A percentile compares a stretch with the other conserved stretches of the same genome.
These are phyloP conservation scores for Campoletis raptor DNA, from an alignment of 2,888 invertebrate genomes.

Conservation along the genomic window DNA sequence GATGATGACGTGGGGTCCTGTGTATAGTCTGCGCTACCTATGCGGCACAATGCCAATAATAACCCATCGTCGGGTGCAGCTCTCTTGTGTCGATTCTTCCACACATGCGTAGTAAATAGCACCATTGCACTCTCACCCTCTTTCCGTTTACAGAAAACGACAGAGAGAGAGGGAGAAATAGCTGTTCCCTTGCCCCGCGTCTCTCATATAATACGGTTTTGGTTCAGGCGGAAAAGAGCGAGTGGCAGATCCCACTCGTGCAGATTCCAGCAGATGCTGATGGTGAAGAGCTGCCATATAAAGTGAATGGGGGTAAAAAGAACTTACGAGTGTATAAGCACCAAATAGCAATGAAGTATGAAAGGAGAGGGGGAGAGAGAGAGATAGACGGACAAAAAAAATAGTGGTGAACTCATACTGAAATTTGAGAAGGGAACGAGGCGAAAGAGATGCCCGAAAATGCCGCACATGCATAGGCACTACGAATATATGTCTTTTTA, in stretches of 20 bases:
- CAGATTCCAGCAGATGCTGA: slow-evolving; percentile 84
- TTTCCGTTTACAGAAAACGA: slow-evolving; percentile 58
- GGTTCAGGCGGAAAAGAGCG: slow-evolving; percentile 54
- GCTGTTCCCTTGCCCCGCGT: slow-evolving; percentile 9
- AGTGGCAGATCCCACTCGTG: slow-evolving; percentile 70
- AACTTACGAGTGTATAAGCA: slow-evolving; percentile 54
- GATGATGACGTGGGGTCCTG: slow-evolving; percentile 50
- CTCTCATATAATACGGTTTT: slow-evolving; percentile 54
- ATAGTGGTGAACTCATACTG: slow-evolving; percentile 15
- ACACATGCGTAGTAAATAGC: slow-evolving; percentile 16
- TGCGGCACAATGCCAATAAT: slow-evolving; percentile 82
- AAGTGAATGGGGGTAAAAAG: slow-evolving; percentile 22
- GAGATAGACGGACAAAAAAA: slow-evolving; percentile 27
- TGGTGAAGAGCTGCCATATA: slow-evolving; percentile 47
- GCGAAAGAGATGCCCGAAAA: slow-evolving; percentile 31
- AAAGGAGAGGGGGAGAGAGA: slow-evolving; percentile 18
- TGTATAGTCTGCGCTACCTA: slow-evolving; percentile 52
- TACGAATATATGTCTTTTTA: slow-evolving; percentile 12
- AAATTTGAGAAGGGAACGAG: slow-evolving; percentile 36
- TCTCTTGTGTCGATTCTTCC: slow-evolving; percentile 37
- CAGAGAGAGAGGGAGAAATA: background rate
- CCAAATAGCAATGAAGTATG: slow-evolving; percentile 30
- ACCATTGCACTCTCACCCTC: slow-evolving; percentile 60
- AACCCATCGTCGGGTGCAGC: slow-evolving; percentile 77
- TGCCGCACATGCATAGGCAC: slow-evolving; percentile 8